Evolutionary conservation across 2,113 vertebrate genomes (phyloP).

Genomic region (Rhabdomys dilectus): DNA sequence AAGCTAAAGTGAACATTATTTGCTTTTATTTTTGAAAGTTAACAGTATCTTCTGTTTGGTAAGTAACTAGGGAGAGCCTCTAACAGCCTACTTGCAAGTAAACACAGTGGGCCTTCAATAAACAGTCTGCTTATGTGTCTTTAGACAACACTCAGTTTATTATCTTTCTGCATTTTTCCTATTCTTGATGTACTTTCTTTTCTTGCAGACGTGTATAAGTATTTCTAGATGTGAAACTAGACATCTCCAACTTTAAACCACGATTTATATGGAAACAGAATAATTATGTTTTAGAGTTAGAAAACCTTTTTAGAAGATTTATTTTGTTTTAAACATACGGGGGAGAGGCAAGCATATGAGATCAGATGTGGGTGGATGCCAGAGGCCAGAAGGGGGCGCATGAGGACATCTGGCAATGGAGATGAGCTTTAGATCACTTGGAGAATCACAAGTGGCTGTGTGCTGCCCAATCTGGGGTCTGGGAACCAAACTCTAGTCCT

Average conservation of each 20-base stretch:
- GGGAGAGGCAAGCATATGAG: background rate
- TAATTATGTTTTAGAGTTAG: background rate
- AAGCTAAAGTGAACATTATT: constrained; percentile 3
- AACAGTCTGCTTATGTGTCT: no score
- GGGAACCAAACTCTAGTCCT: background rate
- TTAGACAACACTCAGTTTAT: background rate
- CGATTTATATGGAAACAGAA: background rate
- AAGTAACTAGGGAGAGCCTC: background rate
- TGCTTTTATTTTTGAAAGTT: constrained; percentile 24
- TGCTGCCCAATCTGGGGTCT: background rate
- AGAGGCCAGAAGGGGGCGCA: background rate
- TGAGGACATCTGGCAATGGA: background rate
- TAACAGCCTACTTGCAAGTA: background rate
- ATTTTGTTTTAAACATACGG: background rate
- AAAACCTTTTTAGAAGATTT: background rate
- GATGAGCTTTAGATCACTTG: background rate
- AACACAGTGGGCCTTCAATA: background rate
- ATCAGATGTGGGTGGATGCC: background rate
- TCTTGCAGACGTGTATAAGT: background rate
- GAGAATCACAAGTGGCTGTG: background rate
- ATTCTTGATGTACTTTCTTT: rapidly evolving
- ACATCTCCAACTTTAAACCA: background rate
- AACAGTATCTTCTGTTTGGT: background rate
- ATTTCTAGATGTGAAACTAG: background rate
- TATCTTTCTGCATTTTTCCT: background rate